Conservation (phyloP, 1,140 invertebrate genomes). For the Aphelenchoides fujianensis region DNA sequence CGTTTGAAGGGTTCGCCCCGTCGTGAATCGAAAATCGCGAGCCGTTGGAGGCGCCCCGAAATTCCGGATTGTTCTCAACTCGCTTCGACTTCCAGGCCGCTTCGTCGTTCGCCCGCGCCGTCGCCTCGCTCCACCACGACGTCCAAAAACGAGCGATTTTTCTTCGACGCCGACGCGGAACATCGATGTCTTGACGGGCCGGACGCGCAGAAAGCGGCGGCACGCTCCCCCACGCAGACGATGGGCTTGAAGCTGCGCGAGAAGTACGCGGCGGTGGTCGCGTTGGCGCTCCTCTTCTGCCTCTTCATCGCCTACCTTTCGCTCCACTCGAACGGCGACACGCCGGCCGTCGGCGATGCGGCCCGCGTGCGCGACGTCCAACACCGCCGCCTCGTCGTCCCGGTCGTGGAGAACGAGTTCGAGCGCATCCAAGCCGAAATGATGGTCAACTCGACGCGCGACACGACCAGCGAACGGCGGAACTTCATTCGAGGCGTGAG, state of each 20-base stretch:
- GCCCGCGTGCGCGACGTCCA: not conserved
- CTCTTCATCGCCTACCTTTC: not conserved
- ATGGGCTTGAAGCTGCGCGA: slow-evolving; percentile 2
- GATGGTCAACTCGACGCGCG: slow-evolving; percentile 4
- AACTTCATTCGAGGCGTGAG: slow-evolving; percentile 16
- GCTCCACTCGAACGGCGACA: not conserved
- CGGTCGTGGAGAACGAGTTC: slow-evolving; percentile 11
- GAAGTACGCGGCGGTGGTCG: slow-evolving; percentile 1
- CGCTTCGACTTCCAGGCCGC: too few species aligned
- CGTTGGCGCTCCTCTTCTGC: not conserved
- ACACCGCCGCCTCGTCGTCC: not conserved
- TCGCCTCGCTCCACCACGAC: too few species aligned
- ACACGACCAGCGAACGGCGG: slow-evolving; percentile 7
- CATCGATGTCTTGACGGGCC: too few species aligned
- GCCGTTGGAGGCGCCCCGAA: too few species aligned
- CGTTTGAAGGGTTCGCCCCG: too few species aligned
- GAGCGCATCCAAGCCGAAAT: slow-evolving; percentile 16
- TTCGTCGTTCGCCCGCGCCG: too few species aligned
- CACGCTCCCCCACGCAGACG: too few species aligned
- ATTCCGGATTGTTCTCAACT: too few species aligned
- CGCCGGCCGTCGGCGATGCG: not conserved
- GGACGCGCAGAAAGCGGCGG: too few species aligned
- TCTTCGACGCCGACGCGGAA: too few species aligned
- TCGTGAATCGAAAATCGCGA: too few species aligned
- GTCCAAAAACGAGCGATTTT: too few species aligned